Evolutionary conservation across 2,113 vertebrate genomes (phyloP), one percentile per base, ranked within the genome.

Genomic region (Brachypteracias leptosomus): DNA sequence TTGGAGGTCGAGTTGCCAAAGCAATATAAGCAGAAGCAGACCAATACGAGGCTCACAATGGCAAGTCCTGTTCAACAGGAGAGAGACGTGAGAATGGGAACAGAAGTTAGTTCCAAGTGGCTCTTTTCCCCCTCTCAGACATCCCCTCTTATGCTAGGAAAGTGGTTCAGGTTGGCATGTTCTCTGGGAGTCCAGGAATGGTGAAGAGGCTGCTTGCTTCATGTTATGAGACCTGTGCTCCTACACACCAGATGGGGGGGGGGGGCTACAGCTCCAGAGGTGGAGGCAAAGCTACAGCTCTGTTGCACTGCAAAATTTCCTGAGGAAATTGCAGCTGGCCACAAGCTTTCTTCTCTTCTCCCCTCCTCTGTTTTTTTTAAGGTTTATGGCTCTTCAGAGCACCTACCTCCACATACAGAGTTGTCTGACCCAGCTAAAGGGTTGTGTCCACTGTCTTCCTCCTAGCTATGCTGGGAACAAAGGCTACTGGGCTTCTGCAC

Each of bases 21-120:
- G 77, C 58, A 59, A 10, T 55, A 78, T 15, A 54, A 24, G 42
- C 93, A 54, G 58, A 90, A 7, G 47, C 33, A 9, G 1, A 97
- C 13, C 46, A 92, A 0, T 1, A 40, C 0, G 1, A 89, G 1
- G 61, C 35, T 40, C 33, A 46, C 2, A 11, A 71, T 0, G 18
- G 51, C 4, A 24, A 97, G 38, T 31, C 95, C 97, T 97, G 79
- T 40, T 54, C 38, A 33, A 16, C 9, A 51, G 24, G 15, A 26
- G 51, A 88, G 55, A 90, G 75, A 89, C n/a, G 31, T 2, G 1
- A 78, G 54, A 93, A 0, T 0, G 52, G 18, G 28, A 83, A 35
- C 40, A n/a, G 85, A 70, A 84, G 58, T 89, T 58, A 93, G 74
- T 47, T 12, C 78, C 61, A 40, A 59, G 59, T 5, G 42, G 66